Conservation (phyloP, 1,140 invertebrate genomes). For the Epicauta chinensis region DNA sequence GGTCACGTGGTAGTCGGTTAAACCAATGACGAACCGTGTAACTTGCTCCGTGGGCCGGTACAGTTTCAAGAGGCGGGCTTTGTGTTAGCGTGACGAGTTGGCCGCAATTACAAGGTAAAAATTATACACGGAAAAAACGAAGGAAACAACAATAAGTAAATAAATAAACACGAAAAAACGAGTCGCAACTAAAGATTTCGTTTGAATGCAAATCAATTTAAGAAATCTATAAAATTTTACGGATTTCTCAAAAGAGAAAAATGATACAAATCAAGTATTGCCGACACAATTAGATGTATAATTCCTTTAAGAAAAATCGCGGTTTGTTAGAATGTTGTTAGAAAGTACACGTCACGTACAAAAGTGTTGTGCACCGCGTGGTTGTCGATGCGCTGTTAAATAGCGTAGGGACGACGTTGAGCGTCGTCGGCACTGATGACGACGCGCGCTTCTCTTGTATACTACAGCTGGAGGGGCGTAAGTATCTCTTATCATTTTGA, state of each 20-base stretch:
- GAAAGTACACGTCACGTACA: conserved; percentile 13
- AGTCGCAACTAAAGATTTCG: no score
- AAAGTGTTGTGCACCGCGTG: conserved; percentile 27
- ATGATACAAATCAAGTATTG: no score
- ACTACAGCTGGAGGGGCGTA: conserved; percentile 26
- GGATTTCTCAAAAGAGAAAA: no score
- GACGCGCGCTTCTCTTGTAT: conserved; percentile 26
- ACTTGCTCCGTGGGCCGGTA: conserved; percentile 26
- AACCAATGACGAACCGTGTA: conserved; percentile 32
- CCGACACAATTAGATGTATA: no score
- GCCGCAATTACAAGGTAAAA: conserved; percentile 39
- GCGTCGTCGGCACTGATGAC: conserved; percentile 25
- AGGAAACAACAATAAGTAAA: conserved; percentile 8
- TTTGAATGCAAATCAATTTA: no score
- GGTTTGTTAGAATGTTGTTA: background rate
- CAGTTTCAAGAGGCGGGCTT: conserved; percentile 31
- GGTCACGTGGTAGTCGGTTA: conserved; percentile 36
- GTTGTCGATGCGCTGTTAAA: conserved; percentile 33
- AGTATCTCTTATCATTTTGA: conserved; percentile 31
- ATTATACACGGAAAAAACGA: conserved; percentile 32
- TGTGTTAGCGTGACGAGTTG: conserved; percentile 36
- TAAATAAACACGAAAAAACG: no score
- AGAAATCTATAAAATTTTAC: no score
- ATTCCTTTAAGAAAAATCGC: no score
- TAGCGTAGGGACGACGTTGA: conserved; percentile 26